A percentile compares a stretch with the other conserved stretches of the same genome.
phyloP scores from a whole-genome alignment of 2,888 invertebrate species.

The Chalcosyrphus nemorum region DNA sequence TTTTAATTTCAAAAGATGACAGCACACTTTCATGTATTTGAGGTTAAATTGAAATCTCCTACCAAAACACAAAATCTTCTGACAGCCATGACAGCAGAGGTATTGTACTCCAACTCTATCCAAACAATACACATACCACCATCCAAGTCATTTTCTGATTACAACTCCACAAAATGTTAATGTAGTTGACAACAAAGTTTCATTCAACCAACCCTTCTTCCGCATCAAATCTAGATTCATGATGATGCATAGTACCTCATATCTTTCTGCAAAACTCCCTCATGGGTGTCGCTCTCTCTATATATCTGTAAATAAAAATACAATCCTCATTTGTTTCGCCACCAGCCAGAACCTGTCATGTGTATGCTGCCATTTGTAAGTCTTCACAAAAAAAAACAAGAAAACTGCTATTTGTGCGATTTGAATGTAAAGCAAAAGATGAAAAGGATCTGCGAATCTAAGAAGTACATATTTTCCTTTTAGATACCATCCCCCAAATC shows the following conservation, averaged over 20 bases:
- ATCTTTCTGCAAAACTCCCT: not conserved
- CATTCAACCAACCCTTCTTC: not conserved
- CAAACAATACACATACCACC: not conserved
- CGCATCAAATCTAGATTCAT: not conserved
- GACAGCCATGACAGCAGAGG: not conserved
- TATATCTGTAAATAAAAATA: not conserved
- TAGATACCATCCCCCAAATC: not conserved
- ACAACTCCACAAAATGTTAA: not conserved
- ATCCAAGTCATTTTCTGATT: not conserved
- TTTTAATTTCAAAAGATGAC: not conserved
- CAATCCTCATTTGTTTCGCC: constrained; percentile 2
- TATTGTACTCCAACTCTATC: not conserved
- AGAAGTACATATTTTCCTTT: not conserved
- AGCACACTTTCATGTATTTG: not conserved
- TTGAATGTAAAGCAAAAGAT: not conserved
- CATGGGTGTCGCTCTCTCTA: no score
- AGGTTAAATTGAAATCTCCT: not conserved
- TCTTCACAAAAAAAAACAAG: no score
- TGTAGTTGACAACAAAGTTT: not conserved
- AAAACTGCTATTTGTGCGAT: not conserved
- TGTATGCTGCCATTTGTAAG: constrained; percentile 20
- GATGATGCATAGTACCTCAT: not conserved
- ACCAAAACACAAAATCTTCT: not conserved
- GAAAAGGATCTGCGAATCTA: not conserved
- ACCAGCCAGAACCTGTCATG: constrained; percentile 2